Percentiles rank a stretch among this genome's conserved stretches.
phyloP scores from a whole-genome alignment of 2,888 invertebrate genomes.

The Trypoxylon attenuatum region DNA sequence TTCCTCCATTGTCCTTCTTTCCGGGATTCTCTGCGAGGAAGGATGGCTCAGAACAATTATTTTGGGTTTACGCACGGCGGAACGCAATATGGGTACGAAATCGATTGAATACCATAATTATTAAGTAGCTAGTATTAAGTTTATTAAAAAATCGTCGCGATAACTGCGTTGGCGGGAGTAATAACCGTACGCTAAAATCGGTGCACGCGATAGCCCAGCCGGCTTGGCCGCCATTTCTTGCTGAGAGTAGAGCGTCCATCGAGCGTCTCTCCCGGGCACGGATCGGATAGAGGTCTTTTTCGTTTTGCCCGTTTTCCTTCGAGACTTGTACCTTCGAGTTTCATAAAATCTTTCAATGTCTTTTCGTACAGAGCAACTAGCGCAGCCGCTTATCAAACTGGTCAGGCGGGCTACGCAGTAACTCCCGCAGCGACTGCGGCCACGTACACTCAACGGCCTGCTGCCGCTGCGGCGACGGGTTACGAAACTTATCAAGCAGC shows the following conservation, averaged over 20 bases:
- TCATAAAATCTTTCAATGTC: constrained; percentile 19
- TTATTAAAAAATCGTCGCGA: constrained; percentile 35
- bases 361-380: constrained; percentile 78
- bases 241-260: constrained; percentile 57
- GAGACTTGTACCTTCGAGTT: neutral
- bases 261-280: constrained; percentile 49
- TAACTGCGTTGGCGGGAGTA: constrained; percentile 37
- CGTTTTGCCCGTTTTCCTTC: constrained; percentile 28
- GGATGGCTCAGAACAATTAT: constrained; percentile 94
- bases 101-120: constrained; percentile 55
- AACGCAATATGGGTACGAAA: constrained; percentile 90
- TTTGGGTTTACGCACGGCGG: constrained; percentile 96
- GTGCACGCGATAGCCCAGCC: constrained; percentile 61
- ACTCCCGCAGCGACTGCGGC: constrained; percentile 88
- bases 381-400: constrained; percentile 88
- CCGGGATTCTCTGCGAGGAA: constrained; percentile 71
- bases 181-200: constrained; percentile 43
- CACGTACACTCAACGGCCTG: constrained; percentile 88
- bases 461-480: constrained; percentile 84
- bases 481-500: constrained; percentile 86
- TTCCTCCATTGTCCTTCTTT: constrained; percentile 72
- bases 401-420: constrained; percentile 90
- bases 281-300: constrained; percentile 40
- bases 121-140: constrained; percentile 59
- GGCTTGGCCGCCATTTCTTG: constrained; percentile 68